A percentile compares a stretch with the other conserved stretches of the same genome.
These are phyloP conservation scores for Periophthalmus magnuspinnatus DNA, from an alignment of 2,797 vertebrate genomes.

Conservation along the genomic window DNA sequence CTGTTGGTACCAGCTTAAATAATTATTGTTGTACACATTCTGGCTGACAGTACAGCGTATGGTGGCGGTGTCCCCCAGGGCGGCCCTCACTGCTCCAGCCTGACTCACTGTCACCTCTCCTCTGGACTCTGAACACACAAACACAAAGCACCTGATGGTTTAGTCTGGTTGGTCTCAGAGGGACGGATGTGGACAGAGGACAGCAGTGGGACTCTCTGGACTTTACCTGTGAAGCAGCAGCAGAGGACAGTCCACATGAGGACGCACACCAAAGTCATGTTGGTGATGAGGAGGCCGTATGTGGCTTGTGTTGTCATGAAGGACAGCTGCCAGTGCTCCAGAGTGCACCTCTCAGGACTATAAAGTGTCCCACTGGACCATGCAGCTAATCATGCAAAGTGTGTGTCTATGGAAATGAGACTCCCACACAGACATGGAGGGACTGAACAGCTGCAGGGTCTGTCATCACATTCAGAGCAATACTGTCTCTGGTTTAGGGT, in stretches of 20 bases:
- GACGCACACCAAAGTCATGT: slow-evolving; percentile 19
- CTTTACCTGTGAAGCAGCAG: slow-evolving; percentile 36
- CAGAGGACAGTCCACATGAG: slow-evolving; percentile 10
- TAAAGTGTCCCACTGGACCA: slow-evolving; percentile 34
- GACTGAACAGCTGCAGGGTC: background rate
- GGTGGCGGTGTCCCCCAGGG: background rate
- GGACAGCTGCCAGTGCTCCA: slow-evolving; percentile 22
- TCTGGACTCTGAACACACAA: background rate
- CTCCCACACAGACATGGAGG: background rate
- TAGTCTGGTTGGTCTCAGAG: slow-evolving; percentile 20
- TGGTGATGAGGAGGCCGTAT: slow-evolving; percentile 17
- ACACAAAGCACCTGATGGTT: slow-evolving; percentile 5
- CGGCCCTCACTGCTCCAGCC: background rate
- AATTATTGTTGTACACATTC: too few relatives aligned
- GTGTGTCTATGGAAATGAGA: slow-evolving; percentile 32
- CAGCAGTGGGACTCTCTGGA: slow-evolving; percentile 18
- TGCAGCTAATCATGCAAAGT: slow-evolving; percentile 29
- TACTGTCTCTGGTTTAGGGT: background rate
- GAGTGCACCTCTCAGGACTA: slow-evolving; percentile 22
- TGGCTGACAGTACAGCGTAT: background rate
- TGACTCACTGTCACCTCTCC: background rate
- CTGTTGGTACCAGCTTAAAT: too few relatives aligned
- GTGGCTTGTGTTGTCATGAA: slow-evolving; percentile 32
- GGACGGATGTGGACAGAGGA: slow-evolving; percentile 24
- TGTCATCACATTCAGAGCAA: background rate